phyloP scores from a whole-genome alignment of 2,113 vertebrate genomes.

The Martes martes region DNA sequence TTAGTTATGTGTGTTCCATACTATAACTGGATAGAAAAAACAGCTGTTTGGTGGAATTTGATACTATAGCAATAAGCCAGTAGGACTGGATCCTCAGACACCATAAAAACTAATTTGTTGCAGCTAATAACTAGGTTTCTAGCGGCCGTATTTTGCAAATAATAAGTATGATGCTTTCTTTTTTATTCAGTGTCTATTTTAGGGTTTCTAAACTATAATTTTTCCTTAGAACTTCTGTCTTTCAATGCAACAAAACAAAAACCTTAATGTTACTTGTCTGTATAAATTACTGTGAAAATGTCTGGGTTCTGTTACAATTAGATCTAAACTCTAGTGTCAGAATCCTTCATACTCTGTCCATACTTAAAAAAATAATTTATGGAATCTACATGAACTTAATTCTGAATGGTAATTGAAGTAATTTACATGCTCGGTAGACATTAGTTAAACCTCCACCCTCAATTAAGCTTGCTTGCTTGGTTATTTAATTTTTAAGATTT shows the following conservation, averaged over 20 bases:
- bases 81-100: neutral
- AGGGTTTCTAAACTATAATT: neutral
- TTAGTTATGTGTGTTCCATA: neutral
- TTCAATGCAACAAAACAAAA: neutral
- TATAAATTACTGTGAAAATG: neutral
- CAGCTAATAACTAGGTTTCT: neutral
- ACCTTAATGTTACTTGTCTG: neutral
- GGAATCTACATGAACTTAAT: neutral
- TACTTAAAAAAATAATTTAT: neutral
- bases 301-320: neutral
- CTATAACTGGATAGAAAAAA: conserved; percentile 25
- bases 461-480: neutral
- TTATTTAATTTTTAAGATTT: neutral
- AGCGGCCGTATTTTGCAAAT: neutral
- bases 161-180: too few species aligned
- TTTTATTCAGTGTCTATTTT: neutral
- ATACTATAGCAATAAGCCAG: neutral
- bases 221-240: neutral
- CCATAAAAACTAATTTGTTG: neutral
- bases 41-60: neutral
- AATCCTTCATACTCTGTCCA: neutral
- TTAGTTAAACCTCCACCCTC: neutral
- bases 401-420: neutral
- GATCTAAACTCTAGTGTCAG: neutral
- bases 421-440: neutral